Evolutionary conservation across 1,140 invertebrate genomes (phyloP).

Genomic region (Charaxes varanes): DNA sequence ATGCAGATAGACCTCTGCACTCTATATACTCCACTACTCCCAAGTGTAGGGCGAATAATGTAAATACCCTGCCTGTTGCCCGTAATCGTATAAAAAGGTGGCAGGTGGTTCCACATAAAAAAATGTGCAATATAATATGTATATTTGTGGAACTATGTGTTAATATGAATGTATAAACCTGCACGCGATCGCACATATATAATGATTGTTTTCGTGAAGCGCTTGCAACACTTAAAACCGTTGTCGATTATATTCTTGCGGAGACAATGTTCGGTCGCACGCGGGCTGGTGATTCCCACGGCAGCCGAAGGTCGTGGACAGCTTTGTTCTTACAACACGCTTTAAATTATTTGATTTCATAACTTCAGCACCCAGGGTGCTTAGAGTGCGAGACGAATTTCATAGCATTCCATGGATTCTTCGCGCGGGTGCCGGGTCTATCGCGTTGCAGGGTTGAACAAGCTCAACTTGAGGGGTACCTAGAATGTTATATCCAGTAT

Average conservation of each 20-base stretch:
- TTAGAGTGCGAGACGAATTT: constrained; percentile 20
- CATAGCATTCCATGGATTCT: no score
- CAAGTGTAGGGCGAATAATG: no score
- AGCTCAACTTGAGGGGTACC: no score
- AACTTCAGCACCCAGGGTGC: constrained; percentile 39
- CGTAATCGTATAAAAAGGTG: no score
- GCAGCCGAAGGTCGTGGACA: constrained; percentile 58
- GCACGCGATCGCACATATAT: constrained; percentile 34
- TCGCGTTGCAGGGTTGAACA: no score
- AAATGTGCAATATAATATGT: neutral
- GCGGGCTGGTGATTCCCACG: constrained; percentile 55
- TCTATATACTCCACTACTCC: no score
- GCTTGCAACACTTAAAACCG: constrained; percentile 45
- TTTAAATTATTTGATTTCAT: constrained; percentile 67
- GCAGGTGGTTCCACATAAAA: no score
- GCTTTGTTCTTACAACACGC: constrained; percentile 55
- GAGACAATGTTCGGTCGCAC: constrained; percentile 60
- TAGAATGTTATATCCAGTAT: no score
- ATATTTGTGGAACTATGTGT: neutral
- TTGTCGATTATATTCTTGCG: constrained; percentile 64
- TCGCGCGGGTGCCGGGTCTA: no score
- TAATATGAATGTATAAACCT: constrained; percentile 7
- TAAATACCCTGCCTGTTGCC: no score
- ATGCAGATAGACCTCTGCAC: no score
- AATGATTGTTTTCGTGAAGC: constrained; percentile 28